These are phyloP conservation scores for Drosophila sturtevanti DNA, from an alignment of 1,140 invertebrate species.

Conservation along the genomic window DNA sequence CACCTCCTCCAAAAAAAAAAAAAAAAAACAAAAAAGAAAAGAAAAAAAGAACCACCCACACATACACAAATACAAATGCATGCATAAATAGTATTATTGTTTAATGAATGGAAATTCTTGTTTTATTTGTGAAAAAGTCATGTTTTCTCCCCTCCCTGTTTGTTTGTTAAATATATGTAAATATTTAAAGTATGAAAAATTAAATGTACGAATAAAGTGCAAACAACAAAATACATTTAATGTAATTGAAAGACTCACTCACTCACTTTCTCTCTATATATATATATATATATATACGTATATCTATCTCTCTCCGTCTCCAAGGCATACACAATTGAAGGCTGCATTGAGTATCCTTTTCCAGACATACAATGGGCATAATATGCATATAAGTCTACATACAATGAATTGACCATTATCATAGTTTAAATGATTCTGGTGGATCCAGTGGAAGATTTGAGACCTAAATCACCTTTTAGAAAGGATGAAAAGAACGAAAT, in stretches of 20 bases:
- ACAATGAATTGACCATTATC: neutral
- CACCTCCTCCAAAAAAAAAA: slow-evolving; percentile 13
- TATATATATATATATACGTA: neutral
- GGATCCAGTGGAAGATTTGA: too few relatives aligned
- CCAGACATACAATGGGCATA: neutral
- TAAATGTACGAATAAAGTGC: slow-evolving; percentile 81
- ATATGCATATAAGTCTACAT: neutral
- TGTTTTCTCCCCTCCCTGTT: slow-evolving; percentile 68
- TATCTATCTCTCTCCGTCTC: neutral
- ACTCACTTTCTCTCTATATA: neutral
- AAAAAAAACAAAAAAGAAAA: slow-evolving; percentile 14
- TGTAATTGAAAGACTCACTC: slow-evolving; percentile 57
- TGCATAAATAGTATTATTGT: slow-evolving; percentile 80
- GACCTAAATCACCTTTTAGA: too few relatives aligned
- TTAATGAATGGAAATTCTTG: slow-evolving; percentile 81
- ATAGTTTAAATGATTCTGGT: neutral
- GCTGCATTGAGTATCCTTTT: neutral
- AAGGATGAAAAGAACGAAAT: too few relatives aligned
- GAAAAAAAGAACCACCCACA: slow-evolving; percentile 22
- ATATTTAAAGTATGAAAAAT: slow-evolving; percentile 82
- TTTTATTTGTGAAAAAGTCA: slow-evolving; percentile 80
- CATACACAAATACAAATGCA: slow-evolving; percentile 67
- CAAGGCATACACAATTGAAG: neutral
- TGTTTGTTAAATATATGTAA: slow-evolving; percentile 82
- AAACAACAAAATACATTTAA: slow-evolving; percentile 80